Conservation (phyloP, 2,888 invertebrate species). For the Drosophila borborema region DNA sequence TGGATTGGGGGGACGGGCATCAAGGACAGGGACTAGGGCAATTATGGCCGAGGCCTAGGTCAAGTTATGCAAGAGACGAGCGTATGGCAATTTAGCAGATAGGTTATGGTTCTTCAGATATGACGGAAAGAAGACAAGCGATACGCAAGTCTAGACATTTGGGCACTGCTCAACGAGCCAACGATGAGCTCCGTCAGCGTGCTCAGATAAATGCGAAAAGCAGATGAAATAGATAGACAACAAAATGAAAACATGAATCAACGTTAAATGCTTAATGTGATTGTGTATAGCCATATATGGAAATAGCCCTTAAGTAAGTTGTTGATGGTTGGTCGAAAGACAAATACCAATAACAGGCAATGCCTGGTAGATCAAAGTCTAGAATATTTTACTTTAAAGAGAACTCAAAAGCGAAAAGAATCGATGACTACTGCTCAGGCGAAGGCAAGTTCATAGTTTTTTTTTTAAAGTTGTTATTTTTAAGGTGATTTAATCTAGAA, state of each 20-base stretch:
- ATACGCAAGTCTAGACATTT: constrained; percentile 22
- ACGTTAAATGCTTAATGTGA: constrained; percentile 5
- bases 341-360: background rate
- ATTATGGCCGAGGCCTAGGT: constrained; percentile 19
- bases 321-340: background rate
- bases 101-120: constrained; percentile 15
- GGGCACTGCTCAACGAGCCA: constrained; percentile 11
- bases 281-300: background rate
- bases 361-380: background rate
- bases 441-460: no score
- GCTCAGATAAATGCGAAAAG: background rate
- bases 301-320: background rate
- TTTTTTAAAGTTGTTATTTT: no score
- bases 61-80: constrained; percentile 17
- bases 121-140: constrained; percentile 2
- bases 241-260: constrained; percentile 7
- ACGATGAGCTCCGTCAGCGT: background rate
- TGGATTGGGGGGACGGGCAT: background rate
- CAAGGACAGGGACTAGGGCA: constrained; percentile 28
- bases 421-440: no score
- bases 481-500: no score
- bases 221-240: background rate
- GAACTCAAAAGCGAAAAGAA: no score
- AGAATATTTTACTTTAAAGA: background rate
- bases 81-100: background rate